phyloP scores from a whole-genome alignment of 2,797 vertebrate species.

The Cryptoblepharus egeriae region DNA sequence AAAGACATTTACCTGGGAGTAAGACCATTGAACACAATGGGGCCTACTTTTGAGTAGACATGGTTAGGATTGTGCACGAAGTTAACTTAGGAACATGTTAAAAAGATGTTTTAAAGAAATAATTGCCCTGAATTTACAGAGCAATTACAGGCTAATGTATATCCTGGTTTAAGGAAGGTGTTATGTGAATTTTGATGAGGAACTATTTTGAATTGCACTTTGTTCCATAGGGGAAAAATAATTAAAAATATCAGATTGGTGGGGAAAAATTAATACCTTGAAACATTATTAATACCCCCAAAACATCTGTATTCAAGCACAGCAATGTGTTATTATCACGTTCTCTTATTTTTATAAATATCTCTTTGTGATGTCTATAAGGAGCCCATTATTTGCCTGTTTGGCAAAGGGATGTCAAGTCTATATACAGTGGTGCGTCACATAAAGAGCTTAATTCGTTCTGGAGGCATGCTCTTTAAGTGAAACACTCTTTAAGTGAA shows the following conservation, averaged over 20 bases:
- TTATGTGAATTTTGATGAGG: conserved; percentile 21
- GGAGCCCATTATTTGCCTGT: neutral
- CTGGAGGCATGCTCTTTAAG: no score
- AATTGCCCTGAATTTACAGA: conserved; percentile 52
- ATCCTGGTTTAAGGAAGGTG: conserved; percentile 1
- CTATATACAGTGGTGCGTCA: no score
- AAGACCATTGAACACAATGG: no score
- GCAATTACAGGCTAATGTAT: conserved; percentile 43
- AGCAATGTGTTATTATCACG: neutral
- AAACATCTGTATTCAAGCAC: conserved; percentile 3
- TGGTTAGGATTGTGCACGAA: no score
- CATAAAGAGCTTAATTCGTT: no score
- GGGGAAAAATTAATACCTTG: neutral
- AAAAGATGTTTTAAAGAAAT: conserved; percentile 55
- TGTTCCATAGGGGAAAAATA: conserved; percentile 17
- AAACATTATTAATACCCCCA: no score
- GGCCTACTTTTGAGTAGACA: no score
- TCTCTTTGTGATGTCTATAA: neutral
- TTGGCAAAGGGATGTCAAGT: no score
- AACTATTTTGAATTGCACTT: neutral
- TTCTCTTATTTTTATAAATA: conserved; percentile 13
- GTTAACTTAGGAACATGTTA: conserved; percentile 40
- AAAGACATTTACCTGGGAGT: no score
- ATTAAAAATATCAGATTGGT: neutral
- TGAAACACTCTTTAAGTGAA: no score